These are phyloP conservation scores for Allygus modestus DNA, from an alignment of 2,888 invertebrate species.

Conservation along the genomic window DNA sequence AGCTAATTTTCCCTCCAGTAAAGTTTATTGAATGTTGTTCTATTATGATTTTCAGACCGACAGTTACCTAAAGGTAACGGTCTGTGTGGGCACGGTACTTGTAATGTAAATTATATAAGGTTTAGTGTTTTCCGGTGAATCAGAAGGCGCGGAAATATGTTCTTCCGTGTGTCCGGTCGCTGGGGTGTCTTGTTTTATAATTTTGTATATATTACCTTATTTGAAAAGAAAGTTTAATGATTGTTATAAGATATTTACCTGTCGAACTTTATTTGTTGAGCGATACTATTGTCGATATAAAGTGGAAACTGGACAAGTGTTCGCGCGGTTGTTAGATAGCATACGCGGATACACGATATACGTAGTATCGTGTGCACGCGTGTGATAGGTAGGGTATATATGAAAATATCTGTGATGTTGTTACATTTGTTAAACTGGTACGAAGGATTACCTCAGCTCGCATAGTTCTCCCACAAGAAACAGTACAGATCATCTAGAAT, in stretches of 20 bases:
- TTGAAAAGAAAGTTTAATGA: slow-evolving; percentile 48
- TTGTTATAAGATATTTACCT: slow-evolving; percentile 47
- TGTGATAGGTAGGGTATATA: slow-evolving; percentile 50
- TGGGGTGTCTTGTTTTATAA: slow-evolving; percentile 57
- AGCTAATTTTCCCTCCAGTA: slow-evolving; percentile 62
- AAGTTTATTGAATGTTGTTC: slow-evolving; percentile 46
- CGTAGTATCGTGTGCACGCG: not conserved
- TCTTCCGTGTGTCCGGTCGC: slow-evolving; percentile 8
- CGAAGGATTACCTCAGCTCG: slow-evolving; percentile 62
- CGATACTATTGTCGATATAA: not conserved
- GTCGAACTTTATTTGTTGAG: not conserved
- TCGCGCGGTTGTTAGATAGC: slow-evolving; percentile 27
- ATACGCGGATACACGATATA: not conserved
- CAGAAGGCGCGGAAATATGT: not conserved
- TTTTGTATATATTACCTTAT: slow-evolving; percentile 58
- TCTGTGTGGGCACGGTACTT: slow-evolving; percentile 29
- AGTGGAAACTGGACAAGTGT: slow-evolving; percentile 44
- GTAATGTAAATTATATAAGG: slow-evolving; percentile 17
- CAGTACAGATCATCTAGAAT: slow-evolving; percentile 52
- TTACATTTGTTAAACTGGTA: slow-evolving; percentile 64
- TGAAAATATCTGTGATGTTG: slow-evolving; percentile 62
- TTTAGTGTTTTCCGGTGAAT: slow-evolving; percentile 34
- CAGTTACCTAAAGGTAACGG: not conserved
- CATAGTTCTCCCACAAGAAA: slow-evolving; percentile 44
- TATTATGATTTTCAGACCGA: slow-evolving; percentile 10